phyloP scores from a whole-genome alignment of 37 sponge, comb jelly and placozoan species.

The Ephydatia muelleri region DNA sequence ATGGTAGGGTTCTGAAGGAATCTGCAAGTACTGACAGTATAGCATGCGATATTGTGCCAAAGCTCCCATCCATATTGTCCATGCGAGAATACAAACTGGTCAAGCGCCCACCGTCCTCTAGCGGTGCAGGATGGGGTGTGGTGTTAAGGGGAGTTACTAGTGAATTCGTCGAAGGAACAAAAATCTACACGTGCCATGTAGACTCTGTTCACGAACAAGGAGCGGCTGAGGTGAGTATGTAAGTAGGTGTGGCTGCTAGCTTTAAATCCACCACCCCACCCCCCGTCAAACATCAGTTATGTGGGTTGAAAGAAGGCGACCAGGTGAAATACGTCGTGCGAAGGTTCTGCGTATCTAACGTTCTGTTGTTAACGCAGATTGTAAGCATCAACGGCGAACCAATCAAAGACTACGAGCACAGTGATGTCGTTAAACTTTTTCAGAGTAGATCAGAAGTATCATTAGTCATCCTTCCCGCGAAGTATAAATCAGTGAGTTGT shows the following conservation, averaged over 20 bases:
- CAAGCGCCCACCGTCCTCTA: constrained; percentile 3
- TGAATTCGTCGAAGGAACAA: constrained; percentile 35
- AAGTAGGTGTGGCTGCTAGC: constrained; percentile 9
- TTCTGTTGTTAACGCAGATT: constrained; percentile 25
- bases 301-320: constrained; percentile 49
- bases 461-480: constrained; percentile 30
- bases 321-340: constrained; percentile 21
- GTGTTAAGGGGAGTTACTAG: constrained; percentile 47
- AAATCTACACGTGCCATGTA: constrained; percentile 51
- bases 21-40: constrained; percentile 17
- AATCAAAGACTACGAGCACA: constrained; percentile 37
- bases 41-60: constrained; percentile 4
- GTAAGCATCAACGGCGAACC: constrained; percentile 40
- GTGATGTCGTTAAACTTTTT: constrained; percentile 47
- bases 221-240: constrained; percentile 38
- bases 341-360: neutral
- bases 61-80: constrained; percentile 15
- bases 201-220: constrained; percentile 46
- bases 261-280: neutral
- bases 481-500: constrained; percentile 28
- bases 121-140: constrained; percentile 41
- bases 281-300: neutral
- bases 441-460: constrained; percentile 27
- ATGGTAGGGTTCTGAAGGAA: neutral
- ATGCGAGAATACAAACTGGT: constrained; percentile 1